Base-by-base conservation (phyloP, 2,113 vertebrate genomes). In the Solea senegalensis region DNA sequence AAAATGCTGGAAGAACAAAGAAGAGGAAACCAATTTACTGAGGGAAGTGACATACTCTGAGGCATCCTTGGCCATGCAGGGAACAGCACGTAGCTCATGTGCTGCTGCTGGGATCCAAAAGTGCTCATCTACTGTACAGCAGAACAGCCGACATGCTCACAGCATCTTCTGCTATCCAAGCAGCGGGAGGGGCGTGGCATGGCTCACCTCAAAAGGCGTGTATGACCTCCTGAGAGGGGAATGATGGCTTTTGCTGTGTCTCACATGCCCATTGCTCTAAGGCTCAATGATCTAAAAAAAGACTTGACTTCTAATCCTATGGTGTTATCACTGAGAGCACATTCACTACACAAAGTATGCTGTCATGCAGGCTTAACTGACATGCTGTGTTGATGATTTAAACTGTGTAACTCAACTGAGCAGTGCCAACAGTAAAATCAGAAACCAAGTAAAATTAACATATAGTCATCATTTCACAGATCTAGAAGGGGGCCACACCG, bases 281-380 rank as follows among this genome's bases (percentile, higher is more conserved):
- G 69, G 85, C 76, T 91, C 80, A 87, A 71, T 73, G 81, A 72
- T 60, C 82, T 85, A 88, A 89, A 91, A 89, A 81, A 85, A 75
- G 79, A 15, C 21, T 51, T 65, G 69, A 28, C 76, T 27, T 72
- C 52, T 89, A 89, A 91, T 89, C 89, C 86, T 65, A 46, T 10
- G 21, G 65, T 66, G 65, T 78, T 52, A 81, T 82, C 69, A 72
- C 57, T 0, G 26, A 74, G 59, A 7, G 59, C 82, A 85, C 39
- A 34, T 84, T 85, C 65, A 84, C 78, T 27, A 65, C 65, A 48
- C 55, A 13, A 51, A 40, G 68, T n/a, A 12, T 80, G 3, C 34
- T 34, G 34, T 74, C 82, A 78, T 66, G 81, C 10, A 59, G 46
- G 46, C 65, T 45, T 83, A 86, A 76, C 79, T 69, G 64, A 51